A percentile compares a stretch with the other conserved stretches of the same genome.
Conservation (phyloP, 2,888 invertebrate genomes). For the Scaptomyza cyrtandrae region DNA sequence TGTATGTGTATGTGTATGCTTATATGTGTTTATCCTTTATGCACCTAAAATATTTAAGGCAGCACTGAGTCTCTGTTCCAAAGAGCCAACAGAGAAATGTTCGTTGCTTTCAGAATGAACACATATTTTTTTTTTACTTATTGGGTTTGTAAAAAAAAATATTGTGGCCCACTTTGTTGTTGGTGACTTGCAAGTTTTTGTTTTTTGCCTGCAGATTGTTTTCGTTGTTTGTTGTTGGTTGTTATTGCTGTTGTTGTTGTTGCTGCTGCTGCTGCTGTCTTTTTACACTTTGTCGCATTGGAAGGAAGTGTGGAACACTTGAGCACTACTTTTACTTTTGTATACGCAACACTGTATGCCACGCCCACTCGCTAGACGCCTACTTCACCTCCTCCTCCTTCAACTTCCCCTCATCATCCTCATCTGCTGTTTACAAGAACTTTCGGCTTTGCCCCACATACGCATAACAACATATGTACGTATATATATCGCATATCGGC, state of each 20-base stretch:
- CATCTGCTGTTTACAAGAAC: constrained; percentile 23
- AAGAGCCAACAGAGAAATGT: constrained; percentile 21
- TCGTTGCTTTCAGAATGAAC: constrained; percentile 13
- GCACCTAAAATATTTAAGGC: constrained; percentile 28
- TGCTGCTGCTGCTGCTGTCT: constrained; percentile 47
- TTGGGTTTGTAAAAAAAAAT: constrained; percentile 26
- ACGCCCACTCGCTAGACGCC: constrained; percentile 18
- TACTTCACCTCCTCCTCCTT: neutral
- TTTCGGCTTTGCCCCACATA: constrained; percentile 24
- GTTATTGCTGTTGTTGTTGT: constrained; percentile 24
- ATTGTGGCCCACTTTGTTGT: constrained; percentile 73
- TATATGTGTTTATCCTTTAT: constrained; percentile 2
- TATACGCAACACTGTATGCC: constrained; percentile 67
- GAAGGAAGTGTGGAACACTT: constrained; percentile 71
- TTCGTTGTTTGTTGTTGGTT: constrained; percentile 23
- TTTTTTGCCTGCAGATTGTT: constrained; percentile 43
- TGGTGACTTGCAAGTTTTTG: constrained; percentile 71
- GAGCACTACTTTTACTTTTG: constrained; percentile 79
- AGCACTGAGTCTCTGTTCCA: constrained; percentile 22
- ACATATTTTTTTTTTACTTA: constrained; percentile 40
- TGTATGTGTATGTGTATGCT: neutral
- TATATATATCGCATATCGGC: constrained; percentile 37
- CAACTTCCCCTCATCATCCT: too few species aligned
- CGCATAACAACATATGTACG: neutral
- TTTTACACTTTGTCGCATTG: constrained; percentile 76